Percentiles rank a stretch among this genome's conserved stretches.
Conservation (phyloP, 2,888 invertebrate genomes). For the Heliconius hortense region DNA sequence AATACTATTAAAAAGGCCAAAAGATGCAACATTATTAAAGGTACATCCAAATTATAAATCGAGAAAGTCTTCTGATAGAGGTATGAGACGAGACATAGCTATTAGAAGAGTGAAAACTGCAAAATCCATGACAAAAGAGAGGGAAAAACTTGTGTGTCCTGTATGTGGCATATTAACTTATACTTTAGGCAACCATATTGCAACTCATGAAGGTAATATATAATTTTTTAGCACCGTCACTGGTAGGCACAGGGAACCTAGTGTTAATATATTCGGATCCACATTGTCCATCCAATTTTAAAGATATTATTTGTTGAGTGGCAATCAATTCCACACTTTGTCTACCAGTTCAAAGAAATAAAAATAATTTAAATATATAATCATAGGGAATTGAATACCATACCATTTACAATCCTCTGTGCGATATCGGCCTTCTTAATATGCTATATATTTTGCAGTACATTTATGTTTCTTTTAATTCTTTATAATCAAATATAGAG, state of each 20-base stretch:
- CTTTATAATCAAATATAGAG: neutral
- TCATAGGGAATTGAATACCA: neutral
- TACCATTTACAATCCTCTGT: neutral
- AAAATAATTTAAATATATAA: too few relatives aligned
- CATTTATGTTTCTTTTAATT: neutral
- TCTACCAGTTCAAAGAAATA: too few relatives aligned
- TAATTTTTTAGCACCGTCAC: neutral
- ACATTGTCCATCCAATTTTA: too few relatives aligned
- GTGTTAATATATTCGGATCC: too few relatives aligned
- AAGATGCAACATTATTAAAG: slow-evolving; percentile 72
- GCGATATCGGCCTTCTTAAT: neutral
- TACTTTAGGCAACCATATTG: slow-evolving; percentile 74
- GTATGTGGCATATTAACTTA: slow-evolving; percentile 77
- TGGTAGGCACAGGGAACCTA: neutral
- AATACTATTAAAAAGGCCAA: slow-evolving; percentile 71
- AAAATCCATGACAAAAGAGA: slow-evolving; percentile 58
- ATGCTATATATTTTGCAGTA: neutral
- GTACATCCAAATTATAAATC: slow-evolving; percentile 62
- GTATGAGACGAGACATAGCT: slow-evolving; percentile 56
- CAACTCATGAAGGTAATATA: slow-evolving; percentile 72
- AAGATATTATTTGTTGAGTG: too few relatives aligned
- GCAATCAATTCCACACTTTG: too few relatives aligned
- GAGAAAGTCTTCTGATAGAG: slow-evolving; percentile 47
- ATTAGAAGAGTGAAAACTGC: slow-evolving; percentile 55
- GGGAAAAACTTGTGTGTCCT: slow-evolving; percentile 77